phyloP scores from a whole-genome alignment of 2,797 vertebrate genomes.

The Leptoclinus maculatus region DNA sequence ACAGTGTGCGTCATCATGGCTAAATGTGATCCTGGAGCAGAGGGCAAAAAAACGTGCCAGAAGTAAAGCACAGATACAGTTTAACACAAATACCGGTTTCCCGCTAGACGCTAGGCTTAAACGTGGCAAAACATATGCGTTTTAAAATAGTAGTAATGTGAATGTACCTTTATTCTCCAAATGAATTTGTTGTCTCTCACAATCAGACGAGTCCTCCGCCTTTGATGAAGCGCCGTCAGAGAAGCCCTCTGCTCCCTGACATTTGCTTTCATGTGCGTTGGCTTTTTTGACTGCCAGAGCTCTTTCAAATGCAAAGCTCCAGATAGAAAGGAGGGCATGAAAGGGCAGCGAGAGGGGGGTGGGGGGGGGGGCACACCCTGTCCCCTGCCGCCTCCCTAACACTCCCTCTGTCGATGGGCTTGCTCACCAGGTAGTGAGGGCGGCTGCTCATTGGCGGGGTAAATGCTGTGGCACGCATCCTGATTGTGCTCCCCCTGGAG shows the following conservation, averaged over 20 bases:
- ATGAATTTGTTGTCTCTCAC: background rate
- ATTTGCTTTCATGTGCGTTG: constrained; percentile 76
- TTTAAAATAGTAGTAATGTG: background rate
- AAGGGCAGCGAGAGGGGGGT: constrained; percentile 1
- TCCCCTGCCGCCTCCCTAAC: constrained; percentile 16
- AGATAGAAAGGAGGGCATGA: constrained; percentile 6
- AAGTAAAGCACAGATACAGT: too few species aligned
- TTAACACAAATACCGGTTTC: too few species aligned
- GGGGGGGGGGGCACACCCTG: constrained; percentile 9
- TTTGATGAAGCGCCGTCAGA: constrained; percentile 64
- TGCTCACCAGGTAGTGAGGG: constrained; percentile 33
- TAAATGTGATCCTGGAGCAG: too few species aligned
- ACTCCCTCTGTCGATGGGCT: background rate
- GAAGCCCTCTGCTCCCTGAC: constrained; percentile 71
- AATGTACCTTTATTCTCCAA: background rate
- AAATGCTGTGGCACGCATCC: constrained; percentile 55
- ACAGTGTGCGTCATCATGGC: too few species aligned
- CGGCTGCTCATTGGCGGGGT: constrained; percentile 61
- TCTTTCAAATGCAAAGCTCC: constrained; percentile 75
- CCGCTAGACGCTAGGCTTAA: too few species aligned
- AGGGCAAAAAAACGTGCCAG: too few species aligned
- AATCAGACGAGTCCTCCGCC: background rate
- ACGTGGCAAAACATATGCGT: too few species aligned
- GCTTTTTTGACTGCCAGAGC: constrained; percentile 22
- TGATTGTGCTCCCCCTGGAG: constrained; percentile 28